Evolutionary conservation across 92 coral and sea anemone genomes (phyloP), one percentile per base, ranked within the genome.

Genomic region (Zoanthus sansibaricus): DNA sequence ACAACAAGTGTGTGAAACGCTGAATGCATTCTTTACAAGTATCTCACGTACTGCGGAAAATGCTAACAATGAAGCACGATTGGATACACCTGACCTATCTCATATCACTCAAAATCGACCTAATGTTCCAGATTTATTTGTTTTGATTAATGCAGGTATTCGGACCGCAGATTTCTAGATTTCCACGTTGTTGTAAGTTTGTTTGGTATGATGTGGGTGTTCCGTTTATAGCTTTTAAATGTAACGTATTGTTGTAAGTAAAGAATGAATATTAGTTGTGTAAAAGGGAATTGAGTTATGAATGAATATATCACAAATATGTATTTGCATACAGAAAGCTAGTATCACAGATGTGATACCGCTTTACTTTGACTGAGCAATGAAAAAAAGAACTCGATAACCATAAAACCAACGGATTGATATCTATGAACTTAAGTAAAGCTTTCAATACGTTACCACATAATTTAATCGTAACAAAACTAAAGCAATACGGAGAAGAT

Each of bases 381-480:
- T 87, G 90, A 87, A 87, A 67, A 32, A 72, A 71, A 66, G 88
- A 87, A 51, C 42, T 37, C 4, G 42, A 37, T 37, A 37, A 37
- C 42, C 42, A 37, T 4, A 37, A 37, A 37, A 37, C 68, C 12
- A 72, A 87, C 59, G 93, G 88, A 74, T 86, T 90, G 67, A 72
- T 87, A 33, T 87, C 90, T 30, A 91, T 91, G 93, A 91, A 91
- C 75, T 72, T 87, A 49, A 78, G 79, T 12, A 82, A 90, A 71
- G 92, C 90, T 25, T 84, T 91, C 78, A 88, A 91, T 72, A 75
- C 89, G 51, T 30, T 78, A 48, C 89, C 91, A 48, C 90, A 90
- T 58, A 80, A 87, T 20, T 61, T 90, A 32, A 71, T 87, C 30
- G 85, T 79, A 25, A 44, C 55, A 67, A 67, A 67, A 67, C 37